Base-by-base conservation (phyloP, 2,797 vertebrate species). In the Rachycentron canadum region DNA sequence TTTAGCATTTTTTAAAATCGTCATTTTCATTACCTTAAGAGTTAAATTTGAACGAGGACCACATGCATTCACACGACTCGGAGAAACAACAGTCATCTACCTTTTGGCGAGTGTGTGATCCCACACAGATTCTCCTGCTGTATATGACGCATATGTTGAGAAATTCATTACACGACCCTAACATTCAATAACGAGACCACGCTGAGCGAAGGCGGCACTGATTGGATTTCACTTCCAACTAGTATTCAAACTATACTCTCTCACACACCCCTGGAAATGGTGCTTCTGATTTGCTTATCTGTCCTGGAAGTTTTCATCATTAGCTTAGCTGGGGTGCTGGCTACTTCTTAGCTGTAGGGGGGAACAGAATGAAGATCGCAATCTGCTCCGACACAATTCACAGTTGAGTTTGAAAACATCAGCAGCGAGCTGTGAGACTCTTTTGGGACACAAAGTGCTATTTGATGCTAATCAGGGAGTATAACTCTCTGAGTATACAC, bases 1-100 rank as follows among this genome's bases (percentile, higher is more conserved):
- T 86, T 65, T 76, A 13, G 28, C 13, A 65, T 45, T 67, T 81
- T 81, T 61, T 7, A 52, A 59, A 78, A 61, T 81, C 21, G 41
- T 79, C 26, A 64, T 73, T 57, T 30, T 69, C 40, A 56, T 69
- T 58, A 47, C 52, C 50, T 25, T 30, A 12, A 21, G 57, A 79
- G 61, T 23, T 47, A 67, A 36, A 69, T 62, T 62, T 77, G 11
- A 65, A 69, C 12, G 6, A 70, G 21, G 55, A 32, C 1, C 32
- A 43, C 13, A 73, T 81, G 69, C 47, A 47, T 47, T 81, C 23
- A 45, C 26, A 62, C 53, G 61, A 34, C 21, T 55, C 17, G 12
- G 21, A 66, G 25, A 65, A 74, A 30, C 26, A 8, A 45, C 41
- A 21, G 6, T 14, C 4, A 5, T 36, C 45, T 38, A 56, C 26